Percentiles rank a stretch among this genome's conserved stretches.
phyloP scores from a whole-genome alignment of 2,888 invertebrate genomes.

The Heliconius charithonia region DNA sequence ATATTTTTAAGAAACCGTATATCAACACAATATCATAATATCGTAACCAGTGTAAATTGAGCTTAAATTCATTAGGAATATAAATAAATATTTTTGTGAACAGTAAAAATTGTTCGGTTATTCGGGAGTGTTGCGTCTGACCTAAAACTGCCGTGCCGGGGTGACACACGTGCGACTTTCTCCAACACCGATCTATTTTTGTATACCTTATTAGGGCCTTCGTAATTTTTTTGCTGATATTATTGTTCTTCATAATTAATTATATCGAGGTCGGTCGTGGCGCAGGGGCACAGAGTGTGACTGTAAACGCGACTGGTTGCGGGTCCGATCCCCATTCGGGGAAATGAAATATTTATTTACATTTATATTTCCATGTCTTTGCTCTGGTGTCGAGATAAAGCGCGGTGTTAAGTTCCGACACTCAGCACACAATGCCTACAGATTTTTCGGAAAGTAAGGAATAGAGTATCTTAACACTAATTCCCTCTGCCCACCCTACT shows the following conservation, averaged over 20 bases:
- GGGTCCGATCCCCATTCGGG: too few relatives aligned
- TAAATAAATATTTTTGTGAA: conserved; percentile 45
- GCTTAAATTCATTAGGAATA: conserved; percentile 42
- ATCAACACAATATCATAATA: not conserved
- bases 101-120: conserved; percentile 53
- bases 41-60: not conserved
- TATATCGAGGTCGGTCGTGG: not conserved
- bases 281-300: too few relatives aligned
- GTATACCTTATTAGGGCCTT: conserved; percentile 46
- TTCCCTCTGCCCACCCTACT: too few relatives aligned
- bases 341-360: too few relatives aligned
- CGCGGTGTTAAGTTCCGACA: too few relatives aligned
- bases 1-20: not conserved
- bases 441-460: too few relatives aligned
- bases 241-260: not conserved
- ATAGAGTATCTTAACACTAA: too few relatives aligned
- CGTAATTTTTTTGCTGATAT: conserved; percentile 5
- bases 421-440: too few relatives aligned
- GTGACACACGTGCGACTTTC: conserved; percentile 72
- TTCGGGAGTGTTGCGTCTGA: conserved; percentile 69
- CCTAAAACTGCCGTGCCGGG: conserved; percentile 78
- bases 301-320: too few relatives aligned
- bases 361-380: too few relatives aligned
- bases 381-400: too few relatives aligned
- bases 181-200: conserved; percentile 71